phyloP scores from a whole-genome alignment of 2,888 invertebrate genomes.

The Lymantria monacha region DNA sequence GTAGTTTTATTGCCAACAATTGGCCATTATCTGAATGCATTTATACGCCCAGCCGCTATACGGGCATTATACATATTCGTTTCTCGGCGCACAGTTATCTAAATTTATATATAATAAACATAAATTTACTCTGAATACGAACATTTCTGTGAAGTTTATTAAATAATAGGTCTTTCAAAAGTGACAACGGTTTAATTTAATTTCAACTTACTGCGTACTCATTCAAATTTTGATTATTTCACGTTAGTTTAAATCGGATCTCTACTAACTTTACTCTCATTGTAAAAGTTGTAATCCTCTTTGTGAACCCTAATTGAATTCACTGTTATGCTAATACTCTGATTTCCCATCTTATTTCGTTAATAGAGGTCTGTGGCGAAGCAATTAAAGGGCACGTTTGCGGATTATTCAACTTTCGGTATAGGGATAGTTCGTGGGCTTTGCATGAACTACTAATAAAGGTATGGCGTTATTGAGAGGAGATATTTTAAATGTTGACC shows the following conservation, averaged over 20 bases:
- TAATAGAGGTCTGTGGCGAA: conserved; percentile 81
- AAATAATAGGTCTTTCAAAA: background rate
- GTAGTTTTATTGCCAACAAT: conserved; percentile 67
- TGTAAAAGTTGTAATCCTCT: conserved; percentile 83
- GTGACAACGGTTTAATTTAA: conserved; percentile 53
- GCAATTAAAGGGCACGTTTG: conserved; percentile 79
- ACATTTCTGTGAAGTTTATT: background rate
- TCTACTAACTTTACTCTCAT: conserved; percentile 76
- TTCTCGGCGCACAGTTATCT: conserved; percentile 15
- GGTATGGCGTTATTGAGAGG: conserved; percentile 36
- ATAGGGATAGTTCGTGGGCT: conserved; percentile 66
- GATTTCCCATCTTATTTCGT: conserved; percentile 82
- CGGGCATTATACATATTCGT: conserved; percentile 58
- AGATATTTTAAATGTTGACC: too few relatives aligned
- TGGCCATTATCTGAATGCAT: conserved; percentile 59
- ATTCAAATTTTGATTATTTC: conserved; percentile 77
- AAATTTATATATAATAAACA: too few relatives aligned
- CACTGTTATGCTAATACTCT: conserved; percentile 82
- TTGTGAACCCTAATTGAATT: conserved; percentile 81
- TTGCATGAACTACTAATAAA: conserved; percentile 54
- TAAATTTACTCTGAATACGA: too few relatives aligned
- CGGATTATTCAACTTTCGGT: conserved; percentile 76
- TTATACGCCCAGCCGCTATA: conserved; percentile 58
- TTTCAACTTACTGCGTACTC: conserved; percentile 65
- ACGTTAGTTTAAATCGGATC: conserved; percentile 72